Conservation (phyloP, 2,797 vertebrate species). For the Sebastes minor region DNA sequence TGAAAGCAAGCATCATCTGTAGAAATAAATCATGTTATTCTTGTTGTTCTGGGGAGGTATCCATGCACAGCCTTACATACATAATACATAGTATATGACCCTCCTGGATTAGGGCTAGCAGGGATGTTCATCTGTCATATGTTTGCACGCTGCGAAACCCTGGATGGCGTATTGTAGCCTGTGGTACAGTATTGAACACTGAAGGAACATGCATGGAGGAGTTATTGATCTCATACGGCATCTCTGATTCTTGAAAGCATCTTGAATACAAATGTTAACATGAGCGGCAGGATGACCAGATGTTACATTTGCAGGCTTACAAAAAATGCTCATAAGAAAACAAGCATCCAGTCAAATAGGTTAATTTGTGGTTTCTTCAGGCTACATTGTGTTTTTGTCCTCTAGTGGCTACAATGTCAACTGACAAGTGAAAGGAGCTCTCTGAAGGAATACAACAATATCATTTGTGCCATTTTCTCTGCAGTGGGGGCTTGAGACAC, state of each 20-base stretch:
- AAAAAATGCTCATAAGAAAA: not conserved
- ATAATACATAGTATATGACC: not conserved
- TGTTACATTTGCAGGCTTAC: not conserved
- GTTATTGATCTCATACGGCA: constrained; percentile 7
- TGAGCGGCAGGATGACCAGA: not conserved
- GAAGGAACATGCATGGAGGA: not conserved
- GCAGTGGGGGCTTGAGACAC: constrained; percentile 25
- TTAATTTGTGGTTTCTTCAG: not conserved
- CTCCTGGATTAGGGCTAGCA: not conserved
- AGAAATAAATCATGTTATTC: not conserved
- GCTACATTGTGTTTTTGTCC: not conserved
- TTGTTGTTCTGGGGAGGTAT: not conserved
- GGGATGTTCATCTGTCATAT: not conserved
- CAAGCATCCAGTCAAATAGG: not conserved
- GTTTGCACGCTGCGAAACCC: not conserved
- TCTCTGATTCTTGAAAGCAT: not conserved
- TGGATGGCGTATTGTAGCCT: not conserved
- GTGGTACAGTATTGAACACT: not conserved
- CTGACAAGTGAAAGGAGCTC: constrained; percentile 11
- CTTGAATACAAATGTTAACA: not conserved
- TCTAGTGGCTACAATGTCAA: constrained; percentile 14
- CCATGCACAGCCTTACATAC: not conserved
- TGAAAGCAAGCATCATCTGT: not conserved
- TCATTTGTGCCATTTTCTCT: constrained; percentile 38
- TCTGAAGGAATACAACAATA: constrained; percentile 25